Conservation (phyloP, 2,113 vertebrate genomes). For the Myrmecobius fasciatus region DNA sequence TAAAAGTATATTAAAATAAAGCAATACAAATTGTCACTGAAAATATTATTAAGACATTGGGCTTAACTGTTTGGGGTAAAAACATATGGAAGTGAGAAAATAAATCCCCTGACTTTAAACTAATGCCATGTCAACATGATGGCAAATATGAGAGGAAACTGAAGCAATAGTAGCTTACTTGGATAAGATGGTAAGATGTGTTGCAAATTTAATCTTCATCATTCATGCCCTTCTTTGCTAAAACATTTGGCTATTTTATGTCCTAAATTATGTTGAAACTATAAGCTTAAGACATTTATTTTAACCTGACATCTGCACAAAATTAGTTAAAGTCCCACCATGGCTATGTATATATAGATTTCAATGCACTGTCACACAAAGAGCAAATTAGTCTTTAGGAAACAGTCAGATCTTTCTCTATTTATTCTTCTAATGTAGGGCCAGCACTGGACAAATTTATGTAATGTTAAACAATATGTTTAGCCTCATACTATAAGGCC, state of each 20-base stretch:
- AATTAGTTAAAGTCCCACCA: slow-evolving; percentile 18
- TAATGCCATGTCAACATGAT: slow-evolving; percentile 16
- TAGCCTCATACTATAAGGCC: neutral
- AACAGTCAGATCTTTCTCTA: neutral
- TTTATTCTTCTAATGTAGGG: neutral
- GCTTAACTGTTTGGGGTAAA: slow-evolving; percentile 47
- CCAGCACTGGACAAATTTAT: neutral
- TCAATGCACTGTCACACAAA: neutral
- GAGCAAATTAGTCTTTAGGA: neutral
- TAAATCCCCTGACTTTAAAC: slow-evolving; percentile 45
- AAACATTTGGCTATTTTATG: slow-evolving; percentile 37
- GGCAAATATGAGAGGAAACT: slow-evolving; percentile 28
- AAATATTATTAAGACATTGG: slow-evolving; percentile 49
- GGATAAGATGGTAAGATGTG: slow-evolving; percentile 12
- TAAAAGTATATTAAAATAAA: slow-evolving; percentile 60
- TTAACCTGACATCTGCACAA: slow-evolving; percentile 24
- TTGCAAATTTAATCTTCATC: slow-evolving; percentile 30
- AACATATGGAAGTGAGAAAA: slow-evolving; percentile 35
- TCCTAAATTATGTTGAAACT: slow-evolving; percentile 31
- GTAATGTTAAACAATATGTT: neutral
- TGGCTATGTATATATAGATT: neutral
- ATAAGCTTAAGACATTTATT: slow-evolving; percentile 24
- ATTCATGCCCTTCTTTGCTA: slow-evolving; percentile 24
- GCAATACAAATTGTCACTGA: slow-evolving; percentile 34
- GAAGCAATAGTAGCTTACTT: slow-evolving; percentile 46